Evolutionary conservation across 2,113 vertebrate species (phyloP), one percentile per base, ranked within the genome.

Genomic region (Malurus cyaneus): DNA sequence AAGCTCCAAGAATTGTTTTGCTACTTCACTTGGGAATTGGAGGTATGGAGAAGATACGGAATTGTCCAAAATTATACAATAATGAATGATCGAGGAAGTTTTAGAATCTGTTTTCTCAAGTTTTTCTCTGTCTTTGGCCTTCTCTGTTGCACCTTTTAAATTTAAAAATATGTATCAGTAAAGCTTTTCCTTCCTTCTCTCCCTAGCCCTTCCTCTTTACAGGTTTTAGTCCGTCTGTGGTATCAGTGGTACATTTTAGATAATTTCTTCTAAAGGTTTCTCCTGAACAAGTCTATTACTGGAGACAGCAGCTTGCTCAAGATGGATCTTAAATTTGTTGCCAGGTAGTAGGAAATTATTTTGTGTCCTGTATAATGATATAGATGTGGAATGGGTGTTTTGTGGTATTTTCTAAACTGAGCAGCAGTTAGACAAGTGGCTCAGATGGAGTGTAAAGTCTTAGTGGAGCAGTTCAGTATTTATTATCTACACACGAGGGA

Each of bases 101-200:
- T 70, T 23, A 54, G 13, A 74, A 81, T 29, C 8, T 36, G 3
- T 57, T 69, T 69, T 49, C 56, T 77, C 26, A 80, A 4, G 9
- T 66, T 84, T 83, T 89, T 57, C 34, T 84, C 70, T 86, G 23
- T 69, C 21, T 14, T 29, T 62, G 23, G 2, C 15, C 18, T 82
- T 80, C n/a, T 60, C 14, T 70, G 11, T 47, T 89, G 8, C 31
- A 65, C 1, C 1, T 57, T 91, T 69, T 44, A 5, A 80, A 65
- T 65, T 47, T 26, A 28, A 83, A 72, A 57, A 67, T 44, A 73
- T 5, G 1, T 39, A 42, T 31, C 12, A 60, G 18, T n/a, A 67
- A 32, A 74, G 1, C 7, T 52, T 44, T 39, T 10, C 4, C 2
- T 2, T 2, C 2, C 1, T 3, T 9, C 1, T 5, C 11, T 9